Base-by-base conservation (phyloP, 1,140 invertebrate species). In the Globodera ellingtonae region DNA sequence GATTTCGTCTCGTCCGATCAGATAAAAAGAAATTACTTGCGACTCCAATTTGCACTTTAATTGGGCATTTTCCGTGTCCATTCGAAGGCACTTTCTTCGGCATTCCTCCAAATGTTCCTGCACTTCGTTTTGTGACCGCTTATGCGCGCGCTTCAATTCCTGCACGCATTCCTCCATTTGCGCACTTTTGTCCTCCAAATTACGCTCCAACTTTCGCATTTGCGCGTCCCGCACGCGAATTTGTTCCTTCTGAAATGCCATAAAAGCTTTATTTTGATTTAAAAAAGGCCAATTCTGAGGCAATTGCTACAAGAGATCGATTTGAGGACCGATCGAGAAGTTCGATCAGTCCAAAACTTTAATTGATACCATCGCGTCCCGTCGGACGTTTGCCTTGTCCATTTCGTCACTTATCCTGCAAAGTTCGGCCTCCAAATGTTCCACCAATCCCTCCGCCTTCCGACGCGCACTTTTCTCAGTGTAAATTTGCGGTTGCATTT, bases 131-230 rank as follows among this genome's bases (percentile, higher is more conserved):
- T 87, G 71, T 47, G 75, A 52, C n/a, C 76, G 71, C 78, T 88
- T 87, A 47, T 87, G 86, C 21, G 76, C 78, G 44, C 84, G 75
- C 56, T 85, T 87, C 67, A 87, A 69, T 67, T 87, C 86, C 65
- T 78, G 69, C 35, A 87, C 72, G 75, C 86, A 87, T 47, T 82
- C 80, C n/a, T 88, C 82, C 86, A 87, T 87, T 65, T 88, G 79
- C 6, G 79, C 84, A n/a, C 79, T 79, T 78, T 87, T 87, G 35
- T 87, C 86, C 62, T 87, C 86, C 44, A 88, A 75, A 70, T 84
- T 86, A 10, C 79, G 79, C 69, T 87, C 86, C 75, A 87, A 77
- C 62, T 84, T 84, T 50, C 69, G 71, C 35, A 84, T 82, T 50
- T 67, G 75, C 44, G 75, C 82, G n/a, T 87, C 84, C 66, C 78